These are phyloP conservation scores for Cosmorhoe ocellata DNA, from an alignment of 2,888 invertebrate species.

Conservation along the genomic window DNA sequence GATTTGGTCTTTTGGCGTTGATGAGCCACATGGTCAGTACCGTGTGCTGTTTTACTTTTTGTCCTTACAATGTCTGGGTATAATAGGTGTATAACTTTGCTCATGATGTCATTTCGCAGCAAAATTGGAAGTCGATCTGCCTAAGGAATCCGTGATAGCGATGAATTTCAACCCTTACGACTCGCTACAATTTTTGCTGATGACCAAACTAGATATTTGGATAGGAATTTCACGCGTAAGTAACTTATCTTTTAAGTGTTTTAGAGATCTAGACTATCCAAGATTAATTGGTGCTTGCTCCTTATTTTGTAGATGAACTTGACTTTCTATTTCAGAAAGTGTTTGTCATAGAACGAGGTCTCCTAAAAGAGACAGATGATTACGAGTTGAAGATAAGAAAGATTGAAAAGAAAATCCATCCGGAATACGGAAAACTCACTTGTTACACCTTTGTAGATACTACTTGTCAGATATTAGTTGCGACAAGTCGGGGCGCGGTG, in stretches of 20 bases:
- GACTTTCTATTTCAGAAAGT: slow-evolving; percentile 53
- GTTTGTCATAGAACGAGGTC: slow-evolving; percentile 58
- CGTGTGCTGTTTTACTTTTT: not conserved
- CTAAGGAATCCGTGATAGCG: slow-evolving; percentile 48
- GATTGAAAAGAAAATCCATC: slow-evolving; percentile 42
- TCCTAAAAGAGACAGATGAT: slow-evolving; percentile 57
- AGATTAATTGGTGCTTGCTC: too few species aligned
- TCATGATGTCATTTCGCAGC: slow-evolving; percentile 6
- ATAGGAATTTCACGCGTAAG: slow-evolving; percentile 61
- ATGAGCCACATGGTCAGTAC: slow-evolving; percentile 78
- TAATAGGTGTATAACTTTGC: not conserved
- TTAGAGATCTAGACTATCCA: not conserved
- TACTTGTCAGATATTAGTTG: slow-evolving; percentile 76
- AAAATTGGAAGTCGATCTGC: slow-evolving; percentile 40
- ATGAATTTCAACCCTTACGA: slow-evolving; percentile 63
- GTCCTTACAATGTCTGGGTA: not conserved
- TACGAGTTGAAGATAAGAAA: slow-evolving; percentile 59
- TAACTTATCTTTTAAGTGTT: slow-evolving; percentile 13
- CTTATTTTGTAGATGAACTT: too few species aligned
- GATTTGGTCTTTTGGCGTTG: slow-evolving; percentile 83
- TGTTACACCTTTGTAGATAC: slow-evolving; percentile 76
- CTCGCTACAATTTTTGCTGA: slow-evolving; percentile 59
- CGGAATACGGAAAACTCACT: slow-evolving; percentile 69
- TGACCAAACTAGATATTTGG: slow-evolving; percentile 64
- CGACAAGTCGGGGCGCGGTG: slow-evolving; percentile 72